Conservation (phyloP, 2,113 vertebrate genomes). For the Micromys minutus region DNA sequence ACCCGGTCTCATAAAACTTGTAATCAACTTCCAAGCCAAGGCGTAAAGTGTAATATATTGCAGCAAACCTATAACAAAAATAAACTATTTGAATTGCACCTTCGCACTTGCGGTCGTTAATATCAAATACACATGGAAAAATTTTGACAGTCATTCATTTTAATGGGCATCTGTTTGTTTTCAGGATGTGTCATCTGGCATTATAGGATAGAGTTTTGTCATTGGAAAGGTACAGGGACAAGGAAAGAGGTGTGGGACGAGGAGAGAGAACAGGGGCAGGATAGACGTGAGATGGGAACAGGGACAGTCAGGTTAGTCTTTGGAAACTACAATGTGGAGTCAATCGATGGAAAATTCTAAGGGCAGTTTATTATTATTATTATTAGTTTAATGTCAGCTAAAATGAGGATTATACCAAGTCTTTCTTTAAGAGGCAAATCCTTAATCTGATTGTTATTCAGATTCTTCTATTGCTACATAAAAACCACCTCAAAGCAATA, state of each 20-base stretch:
- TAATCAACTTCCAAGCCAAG: constrained; percentile 77
- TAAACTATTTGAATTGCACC: constrained; percentile 77
- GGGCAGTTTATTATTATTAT: not conserved
- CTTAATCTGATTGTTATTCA: not conserved
- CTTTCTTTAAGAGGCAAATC: not conserved
- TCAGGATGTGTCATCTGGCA: constrained; percentile 56
- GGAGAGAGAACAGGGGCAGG: not conserved
- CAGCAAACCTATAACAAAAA: constrained; percentile 69
- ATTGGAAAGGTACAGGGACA: not conserved
- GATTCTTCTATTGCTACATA: not conserved
- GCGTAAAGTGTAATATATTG: constrained; percentile 77
- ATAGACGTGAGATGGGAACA: no score
- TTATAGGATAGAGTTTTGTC: constrained; percentile 6
- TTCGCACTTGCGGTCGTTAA: constrained; percentile 71
- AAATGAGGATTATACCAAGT: not conserved
- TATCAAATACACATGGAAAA: constrained; percentile 76
- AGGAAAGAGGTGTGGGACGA: not conserved
- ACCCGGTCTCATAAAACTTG: constrained; percentile 79
- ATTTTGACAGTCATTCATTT: constrained; percentile 71
- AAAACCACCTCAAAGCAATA: not conserved
- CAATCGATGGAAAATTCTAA: not conserved
- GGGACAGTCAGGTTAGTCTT: not conserved
- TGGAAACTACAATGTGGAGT: not conserved
- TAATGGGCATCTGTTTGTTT: constrained; percentile 72
- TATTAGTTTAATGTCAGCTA: not conserved